phyloP scores from a whole-genome alignment of 2,888 invertebrate genomes.

The Rotaria magnacalcarata region DNA sequence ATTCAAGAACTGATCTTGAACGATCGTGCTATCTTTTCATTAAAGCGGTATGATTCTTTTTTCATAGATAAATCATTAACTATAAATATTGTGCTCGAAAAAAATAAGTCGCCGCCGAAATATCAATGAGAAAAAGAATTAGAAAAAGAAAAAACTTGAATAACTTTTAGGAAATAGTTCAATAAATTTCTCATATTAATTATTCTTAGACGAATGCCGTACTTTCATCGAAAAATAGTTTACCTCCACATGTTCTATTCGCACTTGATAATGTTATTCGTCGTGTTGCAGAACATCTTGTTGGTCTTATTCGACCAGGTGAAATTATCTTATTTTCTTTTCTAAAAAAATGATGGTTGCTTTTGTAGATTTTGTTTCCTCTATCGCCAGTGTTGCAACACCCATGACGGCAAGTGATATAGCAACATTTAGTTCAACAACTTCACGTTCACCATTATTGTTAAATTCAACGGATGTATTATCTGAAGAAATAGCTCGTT shows the following conservation, averaged over 20 bases:
- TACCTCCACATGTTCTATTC: slow-evolving; percentile 25
- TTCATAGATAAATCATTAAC: too few species aligned
- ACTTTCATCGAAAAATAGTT: background rate
- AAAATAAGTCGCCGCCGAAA: too few species aligned
- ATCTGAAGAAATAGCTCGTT: background rate
- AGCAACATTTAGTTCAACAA: background rate
- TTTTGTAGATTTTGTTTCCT: background rate
- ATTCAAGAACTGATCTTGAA: slow-evolving; percentile 28
- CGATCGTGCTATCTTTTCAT: background rate
- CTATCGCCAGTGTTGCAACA: background rate
- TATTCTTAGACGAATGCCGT: background rate
- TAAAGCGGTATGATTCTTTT: background rate
- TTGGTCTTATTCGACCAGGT: slow-evolving; percentile 34
- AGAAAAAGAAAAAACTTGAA: too few species aligned
- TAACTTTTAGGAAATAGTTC: too few species aligned
- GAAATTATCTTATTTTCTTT: background rate
- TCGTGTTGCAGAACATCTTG: slow-evolving; percentile 11
- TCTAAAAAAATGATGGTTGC: background rate
- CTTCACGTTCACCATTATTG: background rate
- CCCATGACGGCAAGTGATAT: background rate
- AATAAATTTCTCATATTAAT: background rate
- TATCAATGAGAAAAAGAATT: too few species aligned
- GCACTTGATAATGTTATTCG: slow-evolving; percentile 35
- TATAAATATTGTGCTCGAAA: too few species aligned
- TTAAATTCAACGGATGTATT: background rate